Base-by-base conservation (phyloP, 1,140 invertebrate genomes). In the Drosophila varians region DNA sequence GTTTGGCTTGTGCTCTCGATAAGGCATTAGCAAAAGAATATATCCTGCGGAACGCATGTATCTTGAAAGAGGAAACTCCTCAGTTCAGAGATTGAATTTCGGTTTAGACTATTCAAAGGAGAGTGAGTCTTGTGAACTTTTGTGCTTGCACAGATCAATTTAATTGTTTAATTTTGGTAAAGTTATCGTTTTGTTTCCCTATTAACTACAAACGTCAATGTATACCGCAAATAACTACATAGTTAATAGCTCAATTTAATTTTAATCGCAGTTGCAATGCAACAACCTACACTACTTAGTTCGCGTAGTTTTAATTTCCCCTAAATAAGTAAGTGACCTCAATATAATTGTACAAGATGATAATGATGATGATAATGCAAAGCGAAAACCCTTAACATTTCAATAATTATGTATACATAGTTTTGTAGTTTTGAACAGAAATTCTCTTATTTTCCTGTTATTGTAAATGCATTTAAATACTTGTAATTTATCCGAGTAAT, bases 381-480 rank as follows among this genome's bases (percentile, higher is more conserved):
- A 65, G 61, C 57, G 28, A 62, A 8, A 14, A 16, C 28, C 36
- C 43, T 11, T 60, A 64, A 64, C 55, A 18, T 26, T 36, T 23
- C 25, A 66, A 49, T 25, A 51, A 51, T 64, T 49, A 64, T 31
- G 14, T 49, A 70, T 6, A 40, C 18, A 34, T 49, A 51, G 18
- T 70, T 34, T 69, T 56, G 48, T 54, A 60, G 68, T 51, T 70
- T 78, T 78, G 65, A 73, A 65, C 53, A 38, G 16, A 52, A 62
- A 74, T 74, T 74, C 62, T 38, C 49, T 61, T 61, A 14, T 53
- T 61, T 77, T 56, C 34, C 42, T 26, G 38, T 54, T 84, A 72
- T 75, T 84, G 56, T 73, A 76, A 60, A 78, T 74, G 79, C 74
- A 84, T 78, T 84, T 84, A 84, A 79, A 16, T 78, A 78, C 46